phyloP scores from a whole-genome alignment of 2,797 vertebrate species.

The Notolabrus celidotus region DNA sequence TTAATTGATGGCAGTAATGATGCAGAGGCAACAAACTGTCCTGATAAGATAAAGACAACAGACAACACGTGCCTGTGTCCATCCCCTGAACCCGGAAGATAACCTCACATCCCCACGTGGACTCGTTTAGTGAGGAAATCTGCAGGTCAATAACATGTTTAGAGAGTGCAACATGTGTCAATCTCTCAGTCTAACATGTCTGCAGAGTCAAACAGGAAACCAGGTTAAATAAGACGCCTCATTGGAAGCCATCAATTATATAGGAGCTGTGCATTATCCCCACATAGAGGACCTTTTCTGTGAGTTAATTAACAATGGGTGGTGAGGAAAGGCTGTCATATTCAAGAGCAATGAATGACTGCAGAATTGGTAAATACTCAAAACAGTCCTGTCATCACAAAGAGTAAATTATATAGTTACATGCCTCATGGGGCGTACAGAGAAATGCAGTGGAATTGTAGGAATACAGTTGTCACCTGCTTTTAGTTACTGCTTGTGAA shows the following conservation, averaged over 20 bases:
- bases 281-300: slow-evolving; percentile 55
- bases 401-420: slow-evolving; percentile 55
- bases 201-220: slow-evolving; percentile 20
- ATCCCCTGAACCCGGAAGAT: slow-evolving; percentile 34
- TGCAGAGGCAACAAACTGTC: slow-evolving; percentile 33
- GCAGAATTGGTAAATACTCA: slow-evolving; percentile 54
- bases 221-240: slow-evolving; percentile 63
- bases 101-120: background rate
- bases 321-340: slow-evolving; percentile 46
- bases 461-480: slow-evolving; percentile 39
- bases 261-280: slow-evolving; percentile 56
- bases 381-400: slow-evolving; percentile 56
- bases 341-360: slow-evolving; percentile 40
- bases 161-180: slow-evolving; percentile 12
- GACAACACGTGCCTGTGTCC: slow-evolving; percentile 43
- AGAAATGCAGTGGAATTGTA: slow-evolving; percentile 7
- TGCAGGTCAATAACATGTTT: slow-evolving; percentile 12
- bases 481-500: slow-evolving; percentile 34
- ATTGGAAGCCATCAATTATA: slow-evolving; percentile 67
- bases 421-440: slow-evolving; percentile 34
- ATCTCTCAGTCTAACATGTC: slow-evolving; percentile 19
- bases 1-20: slow-evolving; percentile 20
- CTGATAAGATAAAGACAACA: slow-evolving; percentile 62
- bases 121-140: slow-evolving; percentile 2
- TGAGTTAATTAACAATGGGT: slow-evolving; percentile 66